Percentiles rank a stretch among this genome's conserved stretches.
Conservation (phyloP, 1,140 invertebrate species). For the Euura lappo region DNA sequence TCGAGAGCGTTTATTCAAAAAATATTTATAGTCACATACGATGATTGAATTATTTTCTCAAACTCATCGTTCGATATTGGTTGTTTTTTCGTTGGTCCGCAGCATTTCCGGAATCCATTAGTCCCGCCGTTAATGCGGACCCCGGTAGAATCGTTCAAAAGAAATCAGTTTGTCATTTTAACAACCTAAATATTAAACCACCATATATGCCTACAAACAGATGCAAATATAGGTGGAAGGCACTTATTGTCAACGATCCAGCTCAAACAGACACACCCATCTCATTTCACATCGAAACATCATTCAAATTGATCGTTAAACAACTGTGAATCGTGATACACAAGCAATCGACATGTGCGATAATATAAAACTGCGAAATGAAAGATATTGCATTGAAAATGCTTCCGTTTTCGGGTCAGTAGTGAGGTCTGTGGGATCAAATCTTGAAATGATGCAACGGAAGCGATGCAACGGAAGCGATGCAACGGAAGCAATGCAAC, state of each 20-base stretch:
- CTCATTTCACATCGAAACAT: background rate
- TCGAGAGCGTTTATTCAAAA: background rate
- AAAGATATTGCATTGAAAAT: background rate
- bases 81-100: no score
- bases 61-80: no score
- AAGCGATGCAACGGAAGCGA: no score
- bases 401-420: no score
- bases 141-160: background rate
- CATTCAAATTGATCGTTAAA: background rate
- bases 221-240: conserved; percentile 11
- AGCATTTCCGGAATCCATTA: background rate
- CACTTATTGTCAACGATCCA: background rate
- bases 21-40: no score
- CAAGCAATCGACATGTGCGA: no score
- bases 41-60: no score
- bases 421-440: no score
- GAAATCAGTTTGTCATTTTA: conserved; percentile 8
- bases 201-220: conserved; percentile 17
- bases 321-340: no score
- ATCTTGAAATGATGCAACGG: no score
- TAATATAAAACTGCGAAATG: no score
- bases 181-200: background rate
- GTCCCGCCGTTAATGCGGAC: background rate
- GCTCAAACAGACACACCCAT: background rate
- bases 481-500: no score